Evolutionary conservation across 2,797 vertebrate species (phyloP).

Genomic region (Cichlasoma orientale): DNA sequence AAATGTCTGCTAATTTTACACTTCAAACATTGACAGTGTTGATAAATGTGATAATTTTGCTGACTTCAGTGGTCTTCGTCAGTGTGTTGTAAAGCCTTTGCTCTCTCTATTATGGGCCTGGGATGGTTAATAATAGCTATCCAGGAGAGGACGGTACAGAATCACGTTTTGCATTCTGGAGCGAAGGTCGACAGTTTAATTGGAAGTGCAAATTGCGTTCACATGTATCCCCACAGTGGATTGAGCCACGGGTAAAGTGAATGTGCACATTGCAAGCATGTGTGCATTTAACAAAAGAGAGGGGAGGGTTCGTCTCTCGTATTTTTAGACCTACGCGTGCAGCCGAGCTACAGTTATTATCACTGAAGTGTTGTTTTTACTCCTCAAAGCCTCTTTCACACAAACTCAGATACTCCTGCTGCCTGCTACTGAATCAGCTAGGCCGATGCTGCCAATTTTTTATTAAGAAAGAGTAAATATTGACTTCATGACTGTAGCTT

Average conservation of each 20-base stretch:
- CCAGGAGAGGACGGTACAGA: slow-evolving; percentile 74
- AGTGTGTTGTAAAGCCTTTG: slow-evolving; percentile 25
- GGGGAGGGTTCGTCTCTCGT: slow-evolving; percentile 34
- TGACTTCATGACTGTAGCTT: slow-evolving; percentile 62
- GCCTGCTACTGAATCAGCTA: slow-evolving; percentile 36
- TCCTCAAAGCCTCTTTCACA: slow-evolving; percentile 37
- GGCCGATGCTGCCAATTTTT: slow-evolving; percentile 58
- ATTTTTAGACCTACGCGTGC: slow-evolving; percentile 75
- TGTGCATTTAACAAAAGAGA: slow-evolving; percentile 64
- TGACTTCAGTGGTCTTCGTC: slow-evolving; percentile 52
- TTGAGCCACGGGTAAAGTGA: slow-evolving; percentile 81
- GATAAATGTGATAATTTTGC: slow-evolving; percentile 51
- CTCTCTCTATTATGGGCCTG: slow-evolving; percentile 52
- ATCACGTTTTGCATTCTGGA: slow-evolving; percentile 83
- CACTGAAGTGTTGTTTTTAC: slow-evolving; percentile 53
- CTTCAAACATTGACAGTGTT: slow-evolving; percentile 24
- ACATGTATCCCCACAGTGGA: slow-evolving; percentile 90
- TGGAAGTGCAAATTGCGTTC: slow-evolving; percentile 92
- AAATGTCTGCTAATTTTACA: not conserved
- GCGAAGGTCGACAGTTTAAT: slow-evolving; percentile 93
- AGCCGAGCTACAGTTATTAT: slow-evolving; percentile 71
- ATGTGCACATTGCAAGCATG: slow-evolving; percentile 71
- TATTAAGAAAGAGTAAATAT: slow-evolving; percentile 68
- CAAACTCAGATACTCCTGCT: slow-evolving; percentile 39
- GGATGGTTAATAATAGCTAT: slow-evolving; percentile 77